phyloP scores from a whole-genome alignment of 2,888 invertebrate species.

The Erannis defoliaria region DNA sequence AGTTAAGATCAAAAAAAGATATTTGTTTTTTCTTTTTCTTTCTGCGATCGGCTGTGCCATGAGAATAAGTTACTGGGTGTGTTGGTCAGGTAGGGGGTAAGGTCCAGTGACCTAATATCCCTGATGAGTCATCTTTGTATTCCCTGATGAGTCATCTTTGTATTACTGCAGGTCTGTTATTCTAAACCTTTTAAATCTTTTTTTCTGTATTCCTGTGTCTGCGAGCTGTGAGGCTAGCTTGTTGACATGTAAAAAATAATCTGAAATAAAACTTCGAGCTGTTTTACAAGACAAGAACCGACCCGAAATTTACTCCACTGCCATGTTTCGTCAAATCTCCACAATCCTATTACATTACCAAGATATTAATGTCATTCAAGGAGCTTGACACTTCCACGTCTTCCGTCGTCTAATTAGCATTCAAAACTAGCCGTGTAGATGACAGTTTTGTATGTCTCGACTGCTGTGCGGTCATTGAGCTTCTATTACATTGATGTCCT shows the following conservation, averaged over 20 bases:
- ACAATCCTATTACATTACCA: slow-evolving; percentile 38
- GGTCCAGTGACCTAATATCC: too few relatives aligned
- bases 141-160: too few relatives aligned
- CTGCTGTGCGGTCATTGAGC: slow-evolving; percentile 31
- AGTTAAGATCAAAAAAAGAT: too few relatives aligned
- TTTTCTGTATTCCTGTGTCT: too few relatives aligned
- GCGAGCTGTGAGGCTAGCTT: too few relatives aligned
- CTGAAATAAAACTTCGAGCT: background rate
- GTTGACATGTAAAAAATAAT: background rate
- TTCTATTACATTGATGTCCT: slow-evolving; percentile 26
- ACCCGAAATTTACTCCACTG: background rate
- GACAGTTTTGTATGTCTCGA: slow-evolving; percentile 41
- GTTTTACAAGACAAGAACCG: background rate
- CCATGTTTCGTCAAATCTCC: slow-evolving; percentile 11
- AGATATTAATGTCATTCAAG: slow-evolving; percentile 22
- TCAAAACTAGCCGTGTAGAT: slow-evolving; percentile 49
- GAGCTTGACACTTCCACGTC: slow-evolving; percentile 25
- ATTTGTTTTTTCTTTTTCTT: too few relatives aligned
- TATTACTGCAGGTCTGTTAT: too few relatives aligned
- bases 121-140: too few relatives aligned
- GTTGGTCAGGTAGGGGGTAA: too few relatives aligned
- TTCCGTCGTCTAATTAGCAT: slow-evolving; percentile 70
- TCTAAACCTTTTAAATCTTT: too few relatives aligned
- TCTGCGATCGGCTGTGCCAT: too few relatives aligned
- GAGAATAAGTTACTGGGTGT: too few relatives aligned